Conservation (phyloP, 1,140 invertebrate species). For the Contarinia nasturtii region DNA sequence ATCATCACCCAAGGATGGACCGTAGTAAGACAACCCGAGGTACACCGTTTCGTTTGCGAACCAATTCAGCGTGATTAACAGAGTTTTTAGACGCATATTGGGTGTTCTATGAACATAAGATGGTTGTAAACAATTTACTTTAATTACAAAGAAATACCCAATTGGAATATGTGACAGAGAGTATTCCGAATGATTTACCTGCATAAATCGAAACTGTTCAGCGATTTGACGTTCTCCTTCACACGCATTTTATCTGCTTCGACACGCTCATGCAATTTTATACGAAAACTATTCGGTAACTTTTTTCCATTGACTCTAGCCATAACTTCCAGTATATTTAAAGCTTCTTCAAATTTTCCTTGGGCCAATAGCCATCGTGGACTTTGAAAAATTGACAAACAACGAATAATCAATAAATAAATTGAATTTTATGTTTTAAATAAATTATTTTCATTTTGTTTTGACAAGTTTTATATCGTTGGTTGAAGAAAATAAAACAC, state of each 20-base stretch:
- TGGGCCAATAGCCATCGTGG: conserved; percentile 67
- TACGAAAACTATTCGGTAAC: conserved; percentile 48
- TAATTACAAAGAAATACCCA: neutral
- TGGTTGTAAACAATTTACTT: neutral
- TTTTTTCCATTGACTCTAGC: conserved; percentile 57
- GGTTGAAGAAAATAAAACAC: too few species aligned
- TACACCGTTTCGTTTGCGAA: conserved; percentile 63
- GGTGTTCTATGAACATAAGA: conserved; percentile 36
- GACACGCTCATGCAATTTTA: conserved; percentile 39
- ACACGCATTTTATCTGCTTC: conserved; percentile 28
- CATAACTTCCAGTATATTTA: conserved; percentile 50
- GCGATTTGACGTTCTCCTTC: conserved; percentile 37
- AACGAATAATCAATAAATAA: too few species aligned
- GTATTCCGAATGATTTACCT: conserved; percentile 5
- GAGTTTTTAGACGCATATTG: conserved; percentile 62
- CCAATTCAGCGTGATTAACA: conserved; percentile 46
- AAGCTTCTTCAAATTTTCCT: conserved; percentile 58
- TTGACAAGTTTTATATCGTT: too few species aligned
- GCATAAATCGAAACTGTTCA: conserved; percentile 51
- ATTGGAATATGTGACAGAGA: neutral
- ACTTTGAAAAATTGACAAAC: too few species aligned
- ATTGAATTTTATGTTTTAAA: too few species aligned
- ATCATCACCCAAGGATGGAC: conserved; percentile 62
- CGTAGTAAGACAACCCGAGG: conserved; percentile 61
- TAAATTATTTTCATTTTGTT: too few species aligned